phyloP scores from a whole-genome alignment of 2,888 invertebrate species.

The Acrobasis repandana region DNA sequence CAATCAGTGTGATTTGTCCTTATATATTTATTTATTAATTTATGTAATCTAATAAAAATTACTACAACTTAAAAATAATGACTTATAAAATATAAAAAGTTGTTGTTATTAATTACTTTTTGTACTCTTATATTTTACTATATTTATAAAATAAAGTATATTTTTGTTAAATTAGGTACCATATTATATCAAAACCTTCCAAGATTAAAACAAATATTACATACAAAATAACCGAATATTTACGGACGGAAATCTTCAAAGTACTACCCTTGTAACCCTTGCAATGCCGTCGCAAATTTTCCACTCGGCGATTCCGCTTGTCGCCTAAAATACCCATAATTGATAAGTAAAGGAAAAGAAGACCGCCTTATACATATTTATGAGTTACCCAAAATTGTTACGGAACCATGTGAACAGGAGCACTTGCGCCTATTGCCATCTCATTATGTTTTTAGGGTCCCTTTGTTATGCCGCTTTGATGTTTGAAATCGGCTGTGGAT shows the following conservation, averaged over 20 bases:
- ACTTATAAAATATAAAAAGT: too few relatives aligned
- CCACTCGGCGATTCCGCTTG: constrained; percentile 61
- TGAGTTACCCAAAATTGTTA: constrained; percentile 77
- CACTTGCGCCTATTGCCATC: constrained; percentile 74
- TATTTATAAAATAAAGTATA: too few relatives aligned
- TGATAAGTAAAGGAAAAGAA: constrained; percentile 83
- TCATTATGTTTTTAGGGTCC: constrained; percentile 80
- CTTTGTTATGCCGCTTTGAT: constrained; percentile 79
- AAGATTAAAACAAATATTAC: constrained; percentile 1
- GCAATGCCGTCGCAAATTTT: constrained; percentile 55
- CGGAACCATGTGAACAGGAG: constrained; percentile 77
- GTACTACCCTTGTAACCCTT: constrained; percentile 64
- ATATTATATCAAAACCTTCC: not conserved
- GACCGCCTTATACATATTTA: constrained; percentile 80
- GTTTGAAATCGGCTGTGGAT: constrained; percentile 68
- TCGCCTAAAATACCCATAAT: constrained; percentile 79
- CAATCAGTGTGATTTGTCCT: too few relatives aligned
- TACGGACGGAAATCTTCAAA: constrained; percentile 50
- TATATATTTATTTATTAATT: too few relatives aligned
- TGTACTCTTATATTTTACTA: too few relatives aligned
- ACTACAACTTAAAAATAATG: too few relatives aligned
- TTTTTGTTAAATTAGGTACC: too few relatives aligned
- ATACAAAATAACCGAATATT: constrained; percentile 24
- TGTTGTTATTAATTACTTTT: too few relatives aligned
- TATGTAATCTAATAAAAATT: too few relatives aligned